A percentile compares a stretch with the other conserved stretches of the same genome.
phyloP scores from a whole-genome alignment of 2,888 invertebrate species.

The Hirtodrosophila duncani region DNA sequence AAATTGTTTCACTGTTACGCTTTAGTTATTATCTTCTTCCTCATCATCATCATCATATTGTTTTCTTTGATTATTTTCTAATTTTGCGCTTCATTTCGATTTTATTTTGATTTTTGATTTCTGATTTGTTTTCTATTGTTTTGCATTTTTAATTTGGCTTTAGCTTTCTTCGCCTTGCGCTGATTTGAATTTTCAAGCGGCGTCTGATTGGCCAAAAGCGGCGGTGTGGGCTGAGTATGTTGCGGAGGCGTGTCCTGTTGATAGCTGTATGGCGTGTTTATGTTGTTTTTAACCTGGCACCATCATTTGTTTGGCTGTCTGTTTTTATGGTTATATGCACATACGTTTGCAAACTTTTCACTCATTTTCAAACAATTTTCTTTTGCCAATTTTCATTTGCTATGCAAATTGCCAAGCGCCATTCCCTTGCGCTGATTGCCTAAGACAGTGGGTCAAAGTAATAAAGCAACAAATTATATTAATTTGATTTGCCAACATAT shows the following conservation, averaged over 20 bases:
- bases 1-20: conserved; percentile 28
- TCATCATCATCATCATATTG: conserved; percentile 15
- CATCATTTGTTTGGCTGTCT: conserved; percentile 9
- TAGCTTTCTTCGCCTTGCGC: conserved; percentile 51
- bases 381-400: conserved; percentile 44
- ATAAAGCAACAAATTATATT: conserved; percentile 58
- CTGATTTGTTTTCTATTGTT: conserved; percentile 19
- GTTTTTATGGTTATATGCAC: conserved; percentile 22
- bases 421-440: conserved; percentile 15
- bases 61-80: conserved; percentile 45
- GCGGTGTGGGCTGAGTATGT: not conserved
- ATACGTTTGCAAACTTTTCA: conserved; percentile 13
- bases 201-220: conserved; percentile 41
- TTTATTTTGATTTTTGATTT: conserved; percentile 16
- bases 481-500: conserved; percentile 41
- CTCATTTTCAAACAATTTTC: conserved; percentile 12
- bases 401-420: conserved; percentile 58
- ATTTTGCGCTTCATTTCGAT: conserved; percentile 60
- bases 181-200: conserved; percentile 49
- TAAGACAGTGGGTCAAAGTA: conserved; percentile 57
- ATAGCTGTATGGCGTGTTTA: conserved; percentile 58
- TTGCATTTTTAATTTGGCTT: conserved; percentile 59
- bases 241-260: conserved; percentile 31
- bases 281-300: conserved; percentile 17
- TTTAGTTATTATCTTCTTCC: conserved; percentile 8